Evolutionary conservation across 2,888 invertebrate species (phyloP).

Genomic region (Euplagia quadripunctaria): DNA sequence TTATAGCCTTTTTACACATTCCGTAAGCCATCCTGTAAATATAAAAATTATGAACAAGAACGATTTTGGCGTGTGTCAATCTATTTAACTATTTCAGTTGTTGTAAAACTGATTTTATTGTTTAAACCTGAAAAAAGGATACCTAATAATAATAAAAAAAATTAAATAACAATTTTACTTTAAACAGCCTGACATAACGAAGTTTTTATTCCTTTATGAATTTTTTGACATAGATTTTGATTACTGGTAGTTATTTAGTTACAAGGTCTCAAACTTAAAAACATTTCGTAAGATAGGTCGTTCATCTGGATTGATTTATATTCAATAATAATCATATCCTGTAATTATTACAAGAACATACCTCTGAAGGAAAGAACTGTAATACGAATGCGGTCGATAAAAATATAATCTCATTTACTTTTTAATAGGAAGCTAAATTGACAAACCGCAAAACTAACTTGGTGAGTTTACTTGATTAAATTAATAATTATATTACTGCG

Average conservation of each 20-base stretch:
- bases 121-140: not conserved
- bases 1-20: no score
- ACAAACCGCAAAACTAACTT: conserved; percentile 12
- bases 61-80: not conserved
- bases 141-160: not conserved
- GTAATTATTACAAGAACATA: conserved; percentile 11
- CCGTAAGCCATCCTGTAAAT: not conserved
- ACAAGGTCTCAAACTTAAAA: conserved; percentile 9
- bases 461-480: conserved; percentile 21
- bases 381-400: not conserved
- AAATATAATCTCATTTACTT: not conserved
- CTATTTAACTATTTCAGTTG: not conserved
- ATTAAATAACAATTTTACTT: not conserved
- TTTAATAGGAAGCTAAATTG: not conserved
- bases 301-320: conserved; percentile 31
- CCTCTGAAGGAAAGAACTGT: not conserved
- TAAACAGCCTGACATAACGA: not conserved
- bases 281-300: conserved; percentile 8
- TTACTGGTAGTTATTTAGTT: not conserved
- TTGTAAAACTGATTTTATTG: not conserved
- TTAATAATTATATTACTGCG: conserved; percentile 21
- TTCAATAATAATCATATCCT: conserved; percentile 36
- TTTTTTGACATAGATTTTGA: not conserved
- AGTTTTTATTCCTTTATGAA: not conserved
- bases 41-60: not conserved